Evolutionary conservation across 2,113 vertebrate species (phyloP), one percentile per base, ranked within the genome.

Genomic region (Gavia stellata): DNA sequence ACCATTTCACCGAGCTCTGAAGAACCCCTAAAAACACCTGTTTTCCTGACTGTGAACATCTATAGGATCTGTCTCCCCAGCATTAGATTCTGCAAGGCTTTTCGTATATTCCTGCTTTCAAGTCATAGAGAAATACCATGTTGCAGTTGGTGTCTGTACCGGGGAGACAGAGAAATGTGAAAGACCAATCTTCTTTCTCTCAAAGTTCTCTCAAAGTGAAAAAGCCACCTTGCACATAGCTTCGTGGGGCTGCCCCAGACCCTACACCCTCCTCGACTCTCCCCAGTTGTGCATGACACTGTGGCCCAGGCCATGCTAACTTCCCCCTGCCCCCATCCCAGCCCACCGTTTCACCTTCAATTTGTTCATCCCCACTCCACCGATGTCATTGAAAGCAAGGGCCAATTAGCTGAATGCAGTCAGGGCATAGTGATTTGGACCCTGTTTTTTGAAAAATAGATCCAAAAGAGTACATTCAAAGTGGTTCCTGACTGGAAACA

Each of bases 331-430:
- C 55, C 85, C 90, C 88, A 62, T 8, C 9, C 16, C 58, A 31
- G 40, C 79, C 75, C 71, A 66, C 59, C 68, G 83, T 95, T 96
- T 96, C 92, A 84, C 31, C 80, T 97, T 96, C 94, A 68, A 89
- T 96, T 97, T 95, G 61, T 56, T 94, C 96, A 95, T 83, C 72
- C 81, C 73, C 38, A 59, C 65, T 81, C 95, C 40, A 28, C 0
- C 33, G 52, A 84, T 91, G 88, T 89, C 95, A 87, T 45, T 0
- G 25, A 84, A 94, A 88, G 81, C 73, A 94, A 92, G 83, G 77
- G 40, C 86, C 86, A 94, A 94, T 96, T 94, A 97, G 92, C 52
- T 87, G 92, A 75, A 94, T 95, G 65, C 89, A 84, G 90, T 94
- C 92, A 94, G 80, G 47, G 38, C 15, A 61, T 7, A 12, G 55